Evolutionary conservation across 2,888 invertebrate species (phyloP).

Genomic region (Drosophila suboccidentalis): DNA sequence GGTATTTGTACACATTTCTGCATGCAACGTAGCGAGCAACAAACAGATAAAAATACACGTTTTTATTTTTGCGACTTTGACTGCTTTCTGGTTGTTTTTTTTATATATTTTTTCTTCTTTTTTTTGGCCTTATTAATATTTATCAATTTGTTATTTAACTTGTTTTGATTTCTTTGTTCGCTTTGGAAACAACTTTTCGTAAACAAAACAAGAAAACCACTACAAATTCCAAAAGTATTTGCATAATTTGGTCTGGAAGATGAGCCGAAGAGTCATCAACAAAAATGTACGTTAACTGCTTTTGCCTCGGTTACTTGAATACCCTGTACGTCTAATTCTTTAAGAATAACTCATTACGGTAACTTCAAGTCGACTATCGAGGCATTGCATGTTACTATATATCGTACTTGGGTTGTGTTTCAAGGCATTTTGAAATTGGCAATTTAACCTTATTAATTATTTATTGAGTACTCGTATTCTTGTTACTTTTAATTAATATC

Average conservation of each 20-base stretch:
- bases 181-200: constrained; percentile 59
- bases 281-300: constrained; percentile 18
- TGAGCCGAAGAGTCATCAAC: constrained; percentile 25
- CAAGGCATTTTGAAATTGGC: constrained; percentile 55
- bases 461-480: constrained; percentile 29
- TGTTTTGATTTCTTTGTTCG: constrained; percentile 67
- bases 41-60: constrained; percentile 32
- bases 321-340: not conserved
- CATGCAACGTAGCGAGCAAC: constrained; percentile 46
- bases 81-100: constrained; percentile 27
- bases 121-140: constrained; percentile 74
- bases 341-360: not conserved
- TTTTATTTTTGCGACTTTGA: constrained; percentile 22
- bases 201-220: constrained; percentile 36
- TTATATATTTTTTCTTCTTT: not conserved
- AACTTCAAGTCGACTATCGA: not conserved
- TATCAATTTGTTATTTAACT: constrained; percentile 79
- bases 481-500: constrained; percentile 37
- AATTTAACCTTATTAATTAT: constrained; percentile 65
- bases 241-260: constrained; percentile 52
- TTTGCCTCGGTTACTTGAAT: constrained; percentile 12
- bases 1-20: constrained; percentile 23
- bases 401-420: constrained; percentile 17
- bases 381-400: not conserved
- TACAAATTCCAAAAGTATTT: constrained; percentile 37